Evolutionary conservation across 2,888 invertebrate genomes (phyloP).

Genomic region (Acleris laterana): DNA sequence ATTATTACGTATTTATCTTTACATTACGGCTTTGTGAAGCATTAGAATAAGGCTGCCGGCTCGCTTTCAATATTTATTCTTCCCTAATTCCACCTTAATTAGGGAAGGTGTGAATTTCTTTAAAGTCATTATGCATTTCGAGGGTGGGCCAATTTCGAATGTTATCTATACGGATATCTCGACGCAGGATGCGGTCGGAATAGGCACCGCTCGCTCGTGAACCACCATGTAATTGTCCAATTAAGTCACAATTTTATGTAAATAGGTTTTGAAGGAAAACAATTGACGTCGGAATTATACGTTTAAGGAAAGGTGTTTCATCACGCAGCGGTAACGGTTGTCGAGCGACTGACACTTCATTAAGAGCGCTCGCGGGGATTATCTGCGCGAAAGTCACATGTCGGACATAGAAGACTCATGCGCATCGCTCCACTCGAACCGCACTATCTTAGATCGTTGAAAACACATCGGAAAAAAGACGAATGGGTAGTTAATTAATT

Average conservation of each 20-base stretch:
- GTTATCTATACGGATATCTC: slow-evolving; percentile 71
- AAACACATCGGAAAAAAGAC: slow-evolving; percentile 47
- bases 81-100: slow-evolving; percentile 77
- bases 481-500: slow-evolving; percentile 61
- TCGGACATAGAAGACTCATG: slow-evolving; percentile 43
- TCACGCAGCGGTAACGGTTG: slow-evolving; percentile 32
- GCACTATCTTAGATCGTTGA: slow-evolving; percentile 47
- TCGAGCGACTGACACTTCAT: slow-evolving; percentile 37
- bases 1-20: slow-evolving; percentile 70
- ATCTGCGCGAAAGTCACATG: slow-evolving; percentile 44
- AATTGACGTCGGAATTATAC: slow-evolving; percentile 36
- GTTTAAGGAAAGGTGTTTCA: slow-evolving; percentile 47
- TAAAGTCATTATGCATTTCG: slow-evolving; percentile 65
- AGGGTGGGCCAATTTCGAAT: slow-evolving; percentile 70
- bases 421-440: slow-evolving; percentile 37
- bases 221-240: slow-evolving; percentile 80
- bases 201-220: slow-evolving; percentile 64
- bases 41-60: slow-evolving; percentile 56
- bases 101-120: slow-evolving; percentile 81
- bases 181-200: slow-evolving; percentile 70
- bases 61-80: slow-evolving; percentile 71
- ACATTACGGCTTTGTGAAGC: slow-evolving; percentile 52
- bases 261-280: slow-evolving; percentile 58
- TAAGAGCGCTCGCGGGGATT: slow-evolving; percentile 42
- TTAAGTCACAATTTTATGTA: slow-evolving; percentile 78